A percentile compares a stretch with the other conserved stretches of the same genome.
Evolutionary conservation across 1,140 invertebrate genomes (phyloP).

Genomic region (Ctenoplectra terminalis): DNA sequence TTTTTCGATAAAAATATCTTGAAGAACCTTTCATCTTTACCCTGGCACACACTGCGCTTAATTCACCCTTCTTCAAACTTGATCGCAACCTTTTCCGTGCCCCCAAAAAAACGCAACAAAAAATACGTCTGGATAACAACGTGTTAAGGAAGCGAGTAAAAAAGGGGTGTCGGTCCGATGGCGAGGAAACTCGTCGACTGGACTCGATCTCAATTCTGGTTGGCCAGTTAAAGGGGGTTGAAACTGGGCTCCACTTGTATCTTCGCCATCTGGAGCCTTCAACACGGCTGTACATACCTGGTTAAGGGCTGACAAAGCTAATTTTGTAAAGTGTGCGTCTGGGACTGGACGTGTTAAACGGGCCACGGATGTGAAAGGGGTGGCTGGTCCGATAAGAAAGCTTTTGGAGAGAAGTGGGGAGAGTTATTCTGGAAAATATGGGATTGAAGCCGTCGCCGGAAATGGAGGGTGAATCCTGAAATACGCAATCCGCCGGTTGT

Average conservation of each 20-base stretch:
- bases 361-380: not conserved
- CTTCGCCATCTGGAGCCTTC: conserved; percentile 1
- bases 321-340: conserved; percentile 61
- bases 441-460: conserved; percentile 23
- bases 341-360: conserved; percentile 46
- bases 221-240: conserved; percentile 13
- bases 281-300: conserved; percentile 24
- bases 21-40: not conserved
- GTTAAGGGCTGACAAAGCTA: conserved; percentile 59
- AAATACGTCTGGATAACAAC: not conserved
- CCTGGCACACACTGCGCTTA: no score
- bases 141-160: not conserved
- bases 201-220: conserved; percentile 20
- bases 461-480: conserved; percentile 31
- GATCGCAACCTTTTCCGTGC: no score
- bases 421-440: conserved; percentile 37
- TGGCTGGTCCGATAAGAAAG: conserved; percentile 8
- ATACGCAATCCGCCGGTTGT: conserved; percentile 31
- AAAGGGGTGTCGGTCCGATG: not conserved
- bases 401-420: no score
- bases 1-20: no score
- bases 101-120: no score
- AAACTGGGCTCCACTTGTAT: conserved; percentile 5
- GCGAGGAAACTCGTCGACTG: conserved; percentile 1
- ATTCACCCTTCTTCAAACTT: no score